Base-by-base conservation (phyloP, 92 coral and sea anemone genomes). In the Parazoanthus swiftii region DNA sequence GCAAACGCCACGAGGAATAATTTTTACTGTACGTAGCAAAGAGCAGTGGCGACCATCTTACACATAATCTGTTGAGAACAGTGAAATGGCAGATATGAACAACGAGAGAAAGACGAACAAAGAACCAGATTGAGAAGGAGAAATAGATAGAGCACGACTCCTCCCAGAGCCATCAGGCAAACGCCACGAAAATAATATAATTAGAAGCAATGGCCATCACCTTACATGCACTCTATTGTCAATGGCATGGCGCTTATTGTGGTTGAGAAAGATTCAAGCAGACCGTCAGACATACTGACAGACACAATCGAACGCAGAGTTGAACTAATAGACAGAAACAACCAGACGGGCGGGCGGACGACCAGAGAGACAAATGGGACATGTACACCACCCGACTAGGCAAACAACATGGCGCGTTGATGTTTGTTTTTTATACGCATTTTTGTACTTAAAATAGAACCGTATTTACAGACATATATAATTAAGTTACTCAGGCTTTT, bases 151-250 rank as follows among this genome's bases (percentile, higher is more conserved):
- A 96, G 88, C 89, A 96, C 93, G n/a, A 96, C 98, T 39, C 98
- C 99, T 82, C 95, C 98, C 0, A 95, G 92, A 1, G 99, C 99
- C 99, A 96, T 96, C 99, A 96, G 26, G 92, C 90, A 79, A 96
- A 96, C 76, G 99, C 93, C 18, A 96, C 96, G 72, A 96, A 91
- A 88, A 96, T 92, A 26, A 95, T 78, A 77, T 97, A 97, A 66
- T 97, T 98, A 0, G 95, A 89, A 56, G 91, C 92, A 74, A 90
- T 94, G 9, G 99, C 97, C 58, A 97, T 92, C 2, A 95, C 89
- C 79, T 95, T 93, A 54, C 99, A 95, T 26, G 90, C 95, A 33
- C 88, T 39, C 99, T 97, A 90, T 74, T 29, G 42, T 39, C 42
- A 39, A 39, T 39, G 42, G 4, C 42, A 39, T 39, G 42, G 42